These are phyloP conservation scores for Dolomedes plantarius DNA, from an alignment of 2,888 invertebrate genomes.

Conservation along the genomic window DNA sequence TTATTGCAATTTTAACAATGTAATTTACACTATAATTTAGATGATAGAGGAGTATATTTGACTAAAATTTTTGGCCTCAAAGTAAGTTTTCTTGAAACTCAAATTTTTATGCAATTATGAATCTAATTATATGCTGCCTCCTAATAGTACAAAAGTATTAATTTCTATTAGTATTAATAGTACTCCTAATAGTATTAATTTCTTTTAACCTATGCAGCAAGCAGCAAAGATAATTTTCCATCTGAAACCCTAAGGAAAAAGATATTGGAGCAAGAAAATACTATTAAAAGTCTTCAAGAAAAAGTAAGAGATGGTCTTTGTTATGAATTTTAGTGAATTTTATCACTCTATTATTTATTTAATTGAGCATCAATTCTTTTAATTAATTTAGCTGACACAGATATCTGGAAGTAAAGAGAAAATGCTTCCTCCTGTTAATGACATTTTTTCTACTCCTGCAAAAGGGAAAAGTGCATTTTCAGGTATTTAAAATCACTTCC, in stretches of 20 bases:
- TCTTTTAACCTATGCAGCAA: too few relatives aligned
- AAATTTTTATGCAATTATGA: too few relatives aligned
- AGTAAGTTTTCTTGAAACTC: too few relatives aligned
- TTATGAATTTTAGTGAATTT: neutral
- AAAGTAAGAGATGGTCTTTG: slow-evolving; percentile 17
- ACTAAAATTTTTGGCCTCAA: too few relatives aligned
- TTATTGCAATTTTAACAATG: too few relatives aligned
- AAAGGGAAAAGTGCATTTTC: neutral
- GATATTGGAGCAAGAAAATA: slow-evolving; percentile 23
- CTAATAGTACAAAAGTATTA: too few relatives aligned
- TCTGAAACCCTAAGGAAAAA: slow-evolving; percentile 26
- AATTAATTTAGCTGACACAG: neutral
- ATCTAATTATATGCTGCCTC: too few relatives aligned
- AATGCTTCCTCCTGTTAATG: neutral
- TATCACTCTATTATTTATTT: neutral
- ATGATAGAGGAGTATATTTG: too few relatives aligned
- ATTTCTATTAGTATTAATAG: too few relatives aligned
- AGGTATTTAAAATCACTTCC: too few relatives aligned
- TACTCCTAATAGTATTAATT: too few relatives aligned
- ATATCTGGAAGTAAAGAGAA: neutral
- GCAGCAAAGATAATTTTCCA: neutral
- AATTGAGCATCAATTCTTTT: neutral
- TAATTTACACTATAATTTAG: too few relatives aligned
- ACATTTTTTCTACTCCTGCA: neutral
- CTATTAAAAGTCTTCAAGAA: slow-evolving; percentile 22